A percentile compares a stretch with the other conserved stretches of the same genome.
Evolutionary conservation across 2,113 vertebrate genomes (phyloP).

Genomic region (Oxygymnocypris stewartii): DNA sequence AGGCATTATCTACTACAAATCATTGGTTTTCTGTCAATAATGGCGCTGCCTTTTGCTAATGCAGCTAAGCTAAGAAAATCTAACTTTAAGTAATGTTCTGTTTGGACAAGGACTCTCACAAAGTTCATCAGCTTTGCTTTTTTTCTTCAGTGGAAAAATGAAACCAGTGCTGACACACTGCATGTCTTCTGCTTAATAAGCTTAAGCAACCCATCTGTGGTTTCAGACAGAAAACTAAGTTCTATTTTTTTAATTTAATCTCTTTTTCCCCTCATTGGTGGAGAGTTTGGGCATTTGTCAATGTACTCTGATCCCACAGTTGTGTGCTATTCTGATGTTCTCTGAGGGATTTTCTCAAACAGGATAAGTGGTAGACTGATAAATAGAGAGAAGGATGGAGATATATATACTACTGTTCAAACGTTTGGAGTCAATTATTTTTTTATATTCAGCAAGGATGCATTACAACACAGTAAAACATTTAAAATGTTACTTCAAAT

Average conservation of each 20-base stretch:
- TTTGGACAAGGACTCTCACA: not conserved
- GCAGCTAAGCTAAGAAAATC: not conserved
- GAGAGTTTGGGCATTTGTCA: not conserved
- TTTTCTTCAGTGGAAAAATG: not conserved
- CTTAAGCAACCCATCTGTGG: slow-evolving; percentile 1
- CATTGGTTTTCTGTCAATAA: not conserved
- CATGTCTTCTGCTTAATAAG: slow-evolving; percentile 8
- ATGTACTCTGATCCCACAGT: slow-evolving; percentile 14
- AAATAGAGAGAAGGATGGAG: not conserved
- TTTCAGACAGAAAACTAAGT: slow-evolving; percentile 11
- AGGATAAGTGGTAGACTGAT: slow-evolving; percentile 6
- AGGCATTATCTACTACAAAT: not conserved
- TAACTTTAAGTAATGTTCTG: not conserved
- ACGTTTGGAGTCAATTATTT: not conserved
- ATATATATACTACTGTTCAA: not conserved
- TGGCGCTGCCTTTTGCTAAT: not conserved
- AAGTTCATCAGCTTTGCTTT: not conserved
- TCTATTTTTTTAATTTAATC: not conserved
- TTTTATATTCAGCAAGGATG: not conserved
- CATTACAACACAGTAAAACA: not conserved
- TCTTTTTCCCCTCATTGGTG: not conserved
- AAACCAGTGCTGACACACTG: not conserved
- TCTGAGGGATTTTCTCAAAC: slow-evolving; percentile 3
- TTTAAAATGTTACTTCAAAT: too few species aligned
- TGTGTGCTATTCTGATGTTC: not conserved